Conservation (phyloP, 2,113 vertebrate genomes). For the Vidua macroura region DNA sequence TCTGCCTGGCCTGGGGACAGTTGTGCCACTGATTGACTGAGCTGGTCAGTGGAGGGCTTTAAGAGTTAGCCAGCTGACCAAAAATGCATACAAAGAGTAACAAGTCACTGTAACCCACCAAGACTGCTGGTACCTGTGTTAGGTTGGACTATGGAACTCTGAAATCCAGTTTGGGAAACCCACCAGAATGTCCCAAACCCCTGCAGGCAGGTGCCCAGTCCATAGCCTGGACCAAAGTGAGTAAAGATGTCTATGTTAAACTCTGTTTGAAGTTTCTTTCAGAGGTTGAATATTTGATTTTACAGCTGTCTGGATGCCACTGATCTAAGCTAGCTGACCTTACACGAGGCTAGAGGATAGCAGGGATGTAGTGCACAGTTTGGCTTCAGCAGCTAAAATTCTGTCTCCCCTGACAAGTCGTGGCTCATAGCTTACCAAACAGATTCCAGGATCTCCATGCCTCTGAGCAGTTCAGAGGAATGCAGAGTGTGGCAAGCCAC, state of each 20-base stretch:
- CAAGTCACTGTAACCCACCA: background rate
- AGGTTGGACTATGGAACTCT: background rate
- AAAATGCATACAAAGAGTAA: background rate
- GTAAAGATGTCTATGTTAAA: background rate
- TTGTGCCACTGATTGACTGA: background rate
- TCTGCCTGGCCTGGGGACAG: background rate
- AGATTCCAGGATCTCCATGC: background rate
- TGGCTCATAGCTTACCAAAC: background rate
- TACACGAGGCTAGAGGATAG: background rate
- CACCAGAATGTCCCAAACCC: background rate
- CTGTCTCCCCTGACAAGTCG: background rate
- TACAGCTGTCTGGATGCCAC: background rate
- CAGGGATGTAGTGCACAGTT: background rate
- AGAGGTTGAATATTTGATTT: background rate
- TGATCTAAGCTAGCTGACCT: background rate
- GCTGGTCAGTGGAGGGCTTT: background rate
- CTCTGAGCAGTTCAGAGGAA: background rate
- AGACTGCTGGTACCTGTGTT: background rate
- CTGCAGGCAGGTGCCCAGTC: background rate
- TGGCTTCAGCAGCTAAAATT: background rate
- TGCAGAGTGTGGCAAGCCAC: background rate
- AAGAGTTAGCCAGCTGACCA: background rate
- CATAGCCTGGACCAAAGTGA: background rate
- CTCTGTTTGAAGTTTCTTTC: background rate
- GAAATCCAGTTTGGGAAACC: background rate